phyloP scores from a whole-genome alignment of 2,113 vertebrate genomes.

The Falcunculus frontatus region DNA sequence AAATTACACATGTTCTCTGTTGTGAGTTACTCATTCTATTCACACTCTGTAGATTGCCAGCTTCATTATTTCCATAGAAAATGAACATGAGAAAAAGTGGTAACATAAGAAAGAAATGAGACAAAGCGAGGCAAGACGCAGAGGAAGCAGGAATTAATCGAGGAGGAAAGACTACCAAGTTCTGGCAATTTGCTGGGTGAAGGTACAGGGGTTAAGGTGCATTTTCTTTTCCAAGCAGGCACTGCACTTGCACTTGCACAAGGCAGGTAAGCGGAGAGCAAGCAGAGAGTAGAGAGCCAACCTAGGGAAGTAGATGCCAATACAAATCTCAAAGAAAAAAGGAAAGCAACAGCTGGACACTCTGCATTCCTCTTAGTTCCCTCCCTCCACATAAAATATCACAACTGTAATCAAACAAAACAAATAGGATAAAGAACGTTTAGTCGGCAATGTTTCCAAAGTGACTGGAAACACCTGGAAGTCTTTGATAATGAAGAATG shows the following conservation, averaged over 20 bases:
- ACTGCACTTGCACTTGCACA: neutral
- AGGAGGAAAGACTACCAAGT: neutral
- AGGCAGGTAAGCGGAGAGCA: neutral
- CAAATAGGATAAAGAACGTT: neutral
- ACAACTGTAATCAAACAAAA: neutral
- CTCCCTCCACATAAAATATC: neutral
- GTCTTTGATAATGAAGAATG: neutral
- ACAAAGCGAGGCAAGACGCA: neutral
- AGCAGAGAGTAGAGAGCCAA: neutral
- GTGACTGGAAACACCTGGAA: neutral
- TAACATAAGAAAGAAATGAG: neutral
- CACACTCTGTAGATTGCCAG: neutral
- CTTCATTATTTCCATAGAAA: neutral
- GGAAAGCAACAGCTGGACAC: neutral
- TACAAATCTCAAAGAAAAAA: neutral
- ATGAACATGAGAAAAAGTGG: neutral
- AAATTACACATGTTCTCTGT: neutral
- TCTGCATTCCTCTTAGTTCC: neutral
- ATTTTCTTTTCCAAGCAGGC: neutral
- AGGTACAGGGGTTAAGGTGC: neutral
- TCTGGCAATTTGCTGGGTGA: neutral
- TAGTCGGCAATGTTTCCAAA: neutral
- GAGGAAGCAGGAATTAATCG: neutral
- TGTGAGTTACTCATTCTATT: neutral
- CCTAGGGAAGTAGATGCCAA: neutral